phyloP scores from a whole-genome alignment of 2,113 vertebrate genomes.

The Cynocephalus volans region DNA sequence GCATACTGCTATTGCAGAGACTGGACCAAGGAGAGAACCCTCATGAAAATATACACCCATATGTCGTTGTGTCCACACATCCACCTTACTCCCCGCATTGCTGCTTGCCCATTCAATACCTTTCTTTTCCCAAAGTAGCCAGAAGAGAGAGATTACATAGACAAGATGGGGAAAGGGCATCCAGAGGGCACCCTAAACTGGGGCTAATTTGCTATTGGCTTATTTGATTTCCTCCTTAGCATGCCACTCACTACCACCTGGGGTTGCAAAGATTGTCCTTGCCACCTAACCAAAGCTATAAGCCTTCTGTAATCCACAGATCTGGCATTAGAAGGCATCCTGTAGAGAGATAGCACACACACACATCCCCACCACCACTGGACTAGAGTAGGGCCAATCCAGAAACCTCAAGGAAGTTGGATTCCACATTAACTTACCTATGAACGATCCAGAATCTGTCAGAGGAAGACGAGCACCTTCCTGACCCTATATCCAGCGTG shows the following conservation, averaged over 20 bases:
- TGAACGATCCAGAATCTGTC: conserved; percentile 13
- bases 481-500: neutral
- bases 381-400: neutral
- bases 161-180: neutral
- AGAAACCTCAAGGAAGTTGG: conserved; percentile 33
- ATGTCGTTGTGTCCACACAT: neutral
- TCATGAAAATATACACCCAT: neutral
- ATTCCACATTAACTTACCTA: neutral
- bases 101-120: neutral
- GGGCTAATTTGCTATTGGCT: neutral
- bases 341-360: neutral
- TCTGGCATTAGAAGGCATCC: neutral
- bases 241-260: neutral
- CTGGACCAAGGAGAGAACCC: neutral
- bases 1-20: neutral
- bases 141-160: conserved; percentile 4
- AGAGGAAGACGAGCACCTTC: conserved; percentile 41
- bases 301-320: conserved; percentile 36
- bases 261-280: conserved; percentile 1
- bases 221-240: neutral
- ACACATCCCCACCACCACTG: neutral
- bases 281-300: neutral
- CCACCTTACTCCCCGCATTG: neutral
- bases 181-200: neutral
- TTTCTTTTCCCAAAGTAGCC: conserved; percentile 52